Evolutionary conservation across 2,797 vertebrate genomes (phyloP).

Genomic region (Margarornis squamiger): DNA sequence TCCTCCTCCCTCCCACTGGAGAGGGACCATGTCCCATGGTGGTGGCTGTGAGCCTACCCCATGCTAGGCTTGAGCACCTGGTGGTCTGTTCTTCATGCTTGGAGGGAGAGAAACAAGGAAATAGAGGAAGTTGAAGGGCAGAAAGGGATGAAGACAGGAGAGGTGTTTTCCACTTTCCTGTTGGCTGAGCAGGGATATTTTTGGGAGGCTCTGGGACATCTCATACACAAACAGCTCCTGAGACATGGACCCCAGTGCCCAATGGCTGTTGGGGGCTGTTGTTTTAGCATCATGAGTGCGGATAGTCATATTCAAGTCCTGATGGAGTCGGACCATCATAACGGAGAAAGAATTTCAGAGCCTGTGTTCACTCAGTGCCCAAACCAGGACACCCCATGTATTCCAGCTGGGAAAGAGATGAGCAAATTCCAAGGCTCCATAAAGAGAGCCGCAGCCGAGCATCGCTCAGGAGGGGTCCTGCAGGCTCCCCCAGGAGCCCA

Average conservation of each 20-base stretch:
- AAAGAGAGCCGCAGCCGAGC: not conserved
- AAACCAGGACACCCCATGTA: fast-evolving
- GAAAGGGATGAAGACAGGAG: not conserved
- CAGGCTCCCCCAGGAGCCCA: fast-evolving
- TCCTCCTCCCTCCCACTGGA: not conserved
- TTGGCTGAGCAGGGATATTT: not conserved
- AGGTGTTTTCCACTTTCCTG: not conserved
- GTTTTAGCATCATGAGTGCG: not conserved
- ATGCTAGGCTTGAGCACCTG: fast-evolving
- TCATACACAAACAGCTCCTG: not conserved
- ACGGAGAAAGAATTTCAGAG: not conserved
- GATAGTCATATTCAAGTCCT: not conserved
- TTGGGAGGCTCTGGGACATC: not conserved
- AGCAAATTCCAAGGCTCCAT: not conserved
- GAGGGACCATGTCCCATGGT: fast-evolving
- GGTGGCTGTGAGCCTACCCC: not conserved
- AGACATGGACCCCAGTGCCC: fast-evolving
- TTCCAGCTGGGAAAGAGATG: not conserved
- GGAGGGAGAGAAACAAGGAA: not conserved
- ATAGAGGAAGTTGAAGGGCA: not conserved
- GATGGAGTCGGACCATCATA: fast-evolving
- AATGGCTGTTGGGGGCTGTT: fast-evolving
- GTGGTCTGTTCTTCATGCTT: not conserved
- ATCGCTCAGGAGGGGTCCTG: fast-evolving
- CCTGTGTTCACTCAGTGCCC: not conserved